Percentiles rank a stretch among this genome's conserved stretches.
phyloP scores from a whole-genome alignment of 2,113 vertebrate genomes.

The Speoplatyrhinus poulsoni region DNA sequence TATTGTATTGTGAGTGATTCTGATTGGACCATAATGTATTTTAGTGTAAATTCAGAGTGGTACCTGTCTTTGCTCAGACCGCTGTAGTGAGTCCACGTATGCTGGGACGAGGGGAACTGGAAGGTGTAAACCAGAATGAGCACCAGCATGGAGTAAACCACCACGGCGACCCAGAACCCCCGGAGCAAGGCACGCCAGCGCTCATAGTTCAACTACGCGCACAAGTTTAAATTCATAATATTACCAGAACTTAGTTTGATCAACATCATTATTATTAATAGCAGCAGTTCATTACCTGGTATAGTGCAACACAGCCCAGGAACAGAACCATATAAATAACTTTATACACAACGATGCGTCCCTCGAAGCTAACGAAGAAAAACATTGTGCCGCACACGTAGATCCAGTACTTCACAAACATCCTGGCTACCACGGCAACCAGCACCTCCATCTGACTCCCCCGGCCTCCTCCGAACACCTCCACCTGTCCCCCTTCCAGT shows the following conservation, averaged over 20 bases:
- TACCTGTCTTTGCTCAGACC: slow-evolving; percentile 77
- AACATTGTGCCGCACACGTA: slow-evolving; percentile 97
- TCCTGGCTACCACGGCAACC: slow-evolving; percentile 86
- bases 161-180: slow-evolving; percentile 96
- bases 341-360: slow-evolving; percentile 95
- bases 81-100: slow-evolving; percentile 90
- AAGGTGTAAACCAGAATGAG: slow-evolving; percentile 94
- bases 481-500: slow-evolving; percentile 73
- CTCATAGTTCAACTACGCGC: slow-evolving; percentile 88
- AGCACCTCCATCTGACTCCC: slow-evolving; percentile 85
- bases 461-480: slow-evolving; percentile 68
- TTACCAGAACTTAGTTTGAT: background rate
- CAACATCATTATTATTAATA: background rate
- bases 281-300: slow-evolving; percentile 81
- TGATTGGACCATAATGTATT: background rate
- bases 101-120: slow-evolving; percentile 90
- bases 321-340: slow-evolving; percentile 99
- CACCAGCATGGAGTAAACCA: slow-evolving; percentile 95
- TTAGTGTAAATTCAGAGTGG: background rate
- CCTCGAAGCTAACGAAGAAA: slow-evolving; percentile 97
- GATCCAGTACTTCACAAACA: slow-evolving; percentile 98
- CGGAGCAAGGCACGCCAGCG: slow-evolving; percentile 90
- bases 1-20: background rate
- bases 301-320: slow-evolving; percentile 92
- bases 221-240: background rate